A percentile compares a stretch with the other conserved stretches of the same genome.
Conservation (phyloP, 2,888 invertebrate genomes). For the Pocota personata region DNA sequence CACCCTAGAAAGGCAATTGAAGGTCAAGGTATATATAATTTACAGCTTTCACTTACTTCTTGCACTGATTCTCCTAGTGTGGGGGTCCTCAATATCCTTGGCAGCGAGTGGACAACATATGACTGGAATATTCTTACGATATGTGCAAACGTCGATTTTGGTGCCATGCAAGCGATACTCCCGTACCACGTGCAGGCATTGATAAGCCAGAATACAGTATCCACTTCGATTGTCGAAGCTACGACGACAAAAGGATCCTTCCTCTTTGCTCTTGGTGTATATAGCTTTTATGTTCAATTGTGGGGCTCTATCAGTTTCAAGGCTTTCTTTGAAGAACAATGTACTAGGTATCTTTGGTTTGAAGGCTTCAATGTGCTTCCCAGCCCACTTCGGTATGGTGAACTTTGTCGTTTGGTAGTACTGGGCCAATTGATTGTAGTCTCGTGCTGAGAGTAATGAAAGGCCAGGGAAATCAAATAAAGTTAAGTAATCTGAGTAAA, state of each 20-base stretch:
- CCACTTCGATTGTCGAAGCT: conserved; percentile 80
- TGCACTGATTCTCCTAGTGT: conserved; percentile 78
- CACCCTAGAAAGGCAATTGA: conserved; percentile 82
- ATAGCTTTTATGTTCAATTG: neutral
- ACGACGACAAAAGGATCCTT: conserved; percentile 80
- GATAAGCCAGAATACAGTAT: conserved; percentile 80
- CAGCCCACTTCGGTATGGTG: conserved; percentile 64
- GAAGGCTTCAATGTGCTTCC: neutral
- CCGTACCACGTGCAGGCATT: conserved; percentile 80
- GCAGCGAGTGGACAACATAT: conserved; percentile 81
- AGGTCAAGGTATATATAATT: neutral
- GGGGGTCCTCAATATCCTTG: conserved; percentile 76
- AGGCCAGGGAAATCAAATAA: neutral
- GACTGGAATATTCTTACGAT: conserved; percentile 80
- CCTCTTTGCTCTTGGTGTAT: conserved; percentile 52
- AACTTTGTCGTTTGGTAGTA: conserved; percentile 74
- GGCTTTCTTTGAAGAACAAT: conserved; percentile 7
- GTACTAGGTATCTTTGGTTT: neutral
- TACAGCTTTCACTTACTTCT: conserved; percentile 76
- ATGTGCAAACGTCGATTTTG: conserved; percentile 78
- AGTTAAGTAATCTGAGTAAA: neutral
- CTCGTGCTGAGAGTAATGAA: conserved; percentile 9
- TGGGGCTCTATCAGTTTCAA: neutral
- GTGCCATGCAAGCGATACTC: conserved; percentile 79
- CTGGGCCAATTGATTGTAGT: conserved; percentile 67